Conservation (phyloP, 2,113 vertebrate species). For the Heloderma charlesbogerti region DNA sequence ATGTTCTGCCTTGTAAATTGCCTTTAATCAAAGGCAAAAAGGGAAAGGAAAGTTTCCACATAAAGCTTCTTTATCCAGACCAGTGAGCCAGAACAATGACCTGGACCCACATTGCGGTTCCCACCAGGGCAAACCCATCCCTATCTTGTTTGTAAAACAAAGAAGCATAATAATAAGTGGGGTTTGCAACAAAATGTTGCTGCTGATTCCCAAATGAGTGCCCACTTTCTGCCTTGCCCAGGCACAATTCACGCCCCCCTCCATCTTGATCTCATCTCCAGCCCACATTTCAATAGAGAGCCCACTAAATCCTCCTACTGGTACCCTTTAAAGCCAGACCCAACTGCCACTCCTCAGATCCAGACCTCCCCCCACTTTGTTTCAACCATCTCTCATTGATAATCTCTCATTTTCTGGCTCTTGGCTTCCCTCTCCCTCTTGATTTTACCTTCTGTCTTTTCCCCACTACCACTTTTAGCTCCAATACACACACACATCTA, state of each 20-base stretch:
- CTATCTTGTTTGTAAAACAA: background rate
- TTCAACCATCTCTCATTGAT: background rate
- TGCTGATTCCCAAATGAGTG: background rate
- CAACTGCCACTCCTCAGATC: background rate
- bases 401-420: background rate
- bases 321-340: background rate
- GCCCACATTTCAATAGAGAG: background rate
- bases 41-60: background rate
- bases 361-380: background rate
- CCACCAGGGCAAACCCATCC: background rate
- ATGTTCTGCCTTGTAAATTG: conserved; percentile 5
- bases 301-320: background rate
- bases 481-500: background rate
- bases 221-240: background rate
- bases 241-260: background rate
- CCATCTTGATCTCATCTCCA: background rate
- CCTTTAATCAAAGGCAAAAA: conserved; percentile 13
- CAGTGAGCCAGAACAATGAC: background rate
- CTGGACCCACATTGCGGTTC: background rate
- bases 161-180: background rate
- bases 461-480: background rate
- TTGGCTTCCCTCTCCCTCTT: background rate
- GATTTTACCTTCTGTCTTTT: background rate
- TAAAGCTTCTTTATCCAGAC: background rate
- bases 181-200: background rate